These are phyloP conservation scores for Uropetala carovei DNA, from an alignment of 2,888 invertebrate species.

Conservation along the genomic window DNA sequence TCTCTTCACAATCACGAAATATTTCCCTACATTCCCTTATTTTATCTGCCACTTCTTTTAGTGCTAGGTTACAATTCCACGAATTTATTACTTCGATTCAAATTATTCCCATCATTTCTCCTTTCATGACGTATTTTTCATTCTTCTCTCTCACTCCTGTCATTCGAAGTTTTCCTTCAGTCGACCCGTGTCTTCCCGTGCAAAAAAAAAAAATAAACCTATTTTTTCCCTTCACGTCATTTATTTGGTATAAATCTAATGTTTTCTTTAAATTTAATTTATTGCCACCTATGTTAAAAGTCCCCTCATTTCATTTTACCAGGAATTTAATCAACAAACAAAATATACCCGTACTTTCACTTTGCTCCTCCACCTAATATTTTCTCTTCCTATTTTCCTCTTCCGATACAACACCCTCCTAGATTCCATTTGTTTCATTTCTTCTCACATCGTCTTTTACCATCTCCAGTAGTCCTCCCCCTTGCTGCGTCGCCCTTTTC, in stretches of 20 bases:
- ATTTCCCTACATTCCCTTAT: no score
- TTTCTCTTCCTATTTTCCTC: slow-evolving; percentile 1
- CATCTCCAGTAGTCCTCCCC: slow-evolving; percentile 5
- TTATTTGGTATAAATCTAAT: neutral
- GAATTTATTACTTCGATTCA: no score
- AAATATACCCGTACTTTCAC: neutral
- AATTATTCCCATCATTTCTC: no score
- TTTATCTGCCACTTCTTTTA: no score
- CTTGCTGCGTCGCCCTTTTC: neutral
- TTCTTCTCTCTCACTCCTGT: no score
- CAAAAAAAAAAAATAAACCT: no score
- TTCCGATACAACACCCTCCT: neutral
- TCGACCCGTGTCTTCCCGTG: no score
- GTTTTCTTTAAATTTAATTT: neutral
- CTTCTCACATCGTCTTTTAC: neutral
- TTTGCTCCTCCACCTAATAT: neutral
- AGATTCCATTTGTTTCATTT: neutral
- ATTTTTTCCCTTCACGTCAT: no score
- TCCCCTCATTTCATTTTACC: neutral
- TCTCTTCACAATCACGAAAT: no score
- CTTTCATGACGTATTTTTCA: no score
- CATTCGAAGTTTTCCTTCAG: no score
- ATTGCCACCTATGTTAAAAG: neutral
- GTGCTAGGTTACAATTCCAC: no score
- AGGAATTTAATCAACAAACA: neutral